These are phyloP conservation scores for Philaethria dido DNA, from an alignment of 2,888 invertebrate species.

Conservation along the genomic window DNA sequence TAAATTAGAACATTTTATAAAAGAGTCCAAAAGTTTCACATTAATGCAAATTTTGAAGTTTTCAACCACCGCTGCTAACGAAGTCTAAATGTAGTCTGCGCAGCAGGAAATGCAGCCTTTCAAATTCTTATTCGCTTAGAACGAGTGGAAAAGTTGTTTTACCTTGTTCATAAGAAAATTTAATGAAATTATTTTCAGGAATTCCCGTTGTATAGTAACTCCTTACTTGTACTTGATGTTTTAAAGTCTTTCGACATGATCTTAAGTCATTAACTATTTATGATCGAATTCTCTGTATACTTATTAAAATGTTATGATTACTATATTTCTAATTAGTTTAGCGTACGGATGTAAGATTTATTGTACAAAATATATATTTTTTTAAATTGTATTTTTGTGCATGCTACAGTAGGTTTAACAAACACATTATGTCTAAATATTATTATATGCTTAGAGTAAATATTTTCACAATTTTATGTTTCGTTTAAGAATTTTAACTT, in stretches of 20 bases:
- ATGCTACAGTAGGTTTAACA: no score
- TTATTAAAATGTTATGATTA: no score
- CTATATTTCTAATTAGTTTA: no score
- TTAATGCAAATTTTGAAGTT: constrained; percentile 6
- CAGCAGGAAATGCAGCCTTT: constrained; percentile 25
- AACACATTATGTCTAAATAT: no score
- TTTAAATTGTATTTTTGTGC: no score
- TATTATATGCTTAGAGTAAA: no score
- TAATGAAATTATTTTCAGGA: constrained; percentile 30
- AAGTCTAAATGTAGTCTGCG: constrained; percentile 19
- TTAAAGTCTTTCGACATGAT: not conserved
- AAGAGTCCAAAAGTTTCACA: not conserved
- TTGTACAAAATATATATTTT: no score
- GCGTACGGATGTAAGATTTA: no score
- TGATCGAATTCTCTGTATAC: no score
- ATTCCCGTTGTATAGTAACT: constrained; percentile 2
- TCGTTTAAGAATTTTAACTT: not conserved
- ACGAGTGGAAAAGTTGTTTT: constrained; percentile 27
- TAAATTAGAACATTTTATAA: not conserved
- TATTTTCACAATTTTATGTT: constrained; percentile 18
- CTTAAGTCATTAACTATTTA: no score
- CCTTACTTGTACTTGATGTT: not conserved
- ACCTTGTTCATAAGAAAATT: constrained; percentile 23
- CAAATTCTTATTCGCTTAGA: constrained; percentile 31
- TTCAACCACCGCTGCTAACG: constrained; percentile 19